Evolutionary conservation across 1,140 invertebrate species (phyloP), one percentile per base, ranked within the genome.

Genomic region (Drosophila littoralis): DNA sequence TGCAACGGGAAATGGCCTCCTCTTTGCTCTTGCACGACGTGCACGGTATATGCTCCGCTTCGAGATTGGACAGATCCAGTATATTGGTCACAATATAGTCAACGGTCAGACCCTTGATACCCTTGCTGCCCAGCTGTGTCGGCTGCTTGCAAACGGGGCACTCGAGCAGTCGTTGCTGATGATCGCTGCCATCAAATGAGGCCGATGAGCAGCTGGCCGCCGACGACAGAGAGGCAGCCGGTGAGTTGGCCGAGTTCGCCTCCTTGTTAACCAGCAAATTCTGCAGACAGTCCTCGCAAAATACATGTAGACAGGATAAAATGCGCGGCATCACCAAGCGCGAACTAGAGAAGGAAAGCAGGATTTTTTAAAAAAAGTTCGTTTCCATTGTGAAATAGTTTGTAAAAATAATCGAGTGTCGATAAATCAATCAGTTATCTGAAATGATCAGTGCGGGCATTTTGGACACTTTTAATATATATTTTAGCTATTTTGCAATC

Each of bases 21-120:
- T 98, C 97, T 92, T 97, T 97, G 79, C 96, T 95, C 82, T 97
- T 97, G 92, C 97, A 98, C 51, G 96, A 97, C 46, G 97, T 97
- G 93, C 97, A 98, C 8, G 96, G 93, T 67, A 97, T 95, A 74
- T 95, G 95, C 76, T 94, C 94, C 70, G 94, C 95, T 79, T 96
- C 95, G 78, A 97, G 95, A 8, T 96, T 95, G 12, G 95, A 95
- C 91, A 97, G 95, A 93, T 98, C 97, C 66, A 97, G 91, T 83
- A 97, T 95, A 91, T 98, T 97, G 32, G 95, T 96, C 48, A 96
- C 94, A 58, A 97, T 96, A 92, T 97, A 97, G 91, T 98, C 97
- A 70, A 95, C 94, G 17, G 95, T 95, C 58, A 98, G 93, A 43
- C 95, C 95, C 60, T 95, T 93, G 43, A 96, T 94, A 58, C 97